phyloP scores from a whole-genome alignment of 2,797 vertebrate genomes.

The Enteromius radiatus region DNA sequence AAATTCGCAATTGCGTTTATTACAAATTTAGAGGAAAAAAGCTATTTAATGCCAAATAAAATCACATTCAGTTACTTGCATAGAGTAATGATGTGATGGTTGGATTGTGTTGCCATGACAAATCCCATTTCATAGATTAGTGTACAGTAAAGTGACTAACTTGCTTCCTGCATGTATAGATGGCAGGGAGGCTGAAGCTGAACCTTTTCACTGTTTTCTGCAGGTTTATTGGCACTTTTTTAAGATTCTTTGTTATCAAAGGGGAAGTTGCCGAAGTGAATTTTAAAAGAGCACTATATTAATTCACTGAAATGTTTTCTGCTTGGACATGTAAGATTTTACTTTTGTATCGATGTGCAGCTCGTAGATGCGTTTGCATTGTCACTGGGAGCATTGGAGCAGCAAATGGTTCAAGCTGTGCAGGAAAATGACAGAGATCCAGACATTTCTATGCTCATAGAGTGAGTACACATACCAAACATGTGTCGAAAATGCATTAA shows the following conservation, averaged over 20 bases:
- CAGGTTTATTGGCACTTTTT: conserved; percentile 60
- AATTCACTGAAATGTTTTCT: conserved; percentile 32
- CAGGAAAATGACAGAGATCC: conserved; percentile 72
- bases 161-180: conserved; percentile 10
- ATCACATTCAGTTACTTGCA: neutral
- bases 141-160: conserved; percentile 30
- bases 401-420: conserved; percentile 89
- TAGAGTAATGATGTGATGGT: neutral
- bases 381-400: conserved; percentile 92
- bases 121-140: conserved; percentile 30
- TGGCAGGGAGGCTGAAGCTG: conserved; percentile 2
- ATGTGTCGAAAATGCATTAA: neutral
- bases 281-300: neutral
- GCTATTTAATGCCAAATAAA: neutral
- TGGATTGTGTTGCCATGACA: conserved; percentile 3
- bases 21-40: neutral
- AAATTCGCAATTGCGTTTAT: too few relatives aligned
- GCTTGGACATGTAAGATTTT: conserved; percentile 10
- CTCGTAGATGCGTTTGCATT: conserved; percentile 91
- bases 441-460: conserved; percentile 29
- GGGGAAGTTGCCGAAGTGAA: neutral
- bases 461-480: conserved; percentile 28
- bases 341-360: conserved; percentile 74
- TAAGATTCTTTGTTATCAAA: conserved; percentile 8
- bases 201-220: neutral